Percentiles rank a stretch among this genome's conserved stretches.
Conservation (phyloP, 2,113 vertebrate genomes). For the Sphaerodactylus townsendi region DNA sequence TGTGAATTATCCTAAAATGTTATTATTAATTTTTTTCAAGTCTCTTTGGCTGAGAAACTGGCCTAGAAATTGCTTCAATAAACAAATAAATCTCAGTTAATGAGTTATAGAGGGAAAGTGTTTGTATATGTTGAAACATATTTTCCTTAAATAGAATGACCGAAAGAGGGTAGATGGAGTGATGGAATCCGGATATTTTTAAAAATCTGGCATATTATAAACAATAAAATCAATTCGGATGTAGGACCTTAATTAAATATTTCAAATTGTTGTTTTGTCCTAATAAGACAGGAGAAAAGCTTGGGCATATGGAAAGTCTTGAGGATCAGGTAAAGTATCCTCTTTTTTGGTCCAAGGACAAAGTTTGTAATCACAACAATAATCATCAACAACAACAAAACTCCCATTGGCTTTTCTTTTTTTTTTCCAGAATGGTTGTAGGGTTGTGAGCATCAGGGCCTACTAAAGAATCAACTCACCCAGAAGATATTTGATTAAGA, state of each 20-base stretch:
- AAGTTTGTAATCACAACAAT: not conserved
- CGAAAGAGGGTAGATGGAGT: not conserved
- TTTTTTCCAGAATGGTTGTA: slow-evolving; percentile 26
- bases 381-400: not conserved
- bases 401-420: not conserved
- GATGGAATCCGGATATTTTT: not conserved
- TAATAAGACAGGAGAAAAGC: not conserved
- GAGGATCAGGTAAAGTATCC: not conserved
- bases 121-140: not conserved
- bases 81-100: not conserved
- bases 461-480: slow-evolving; percentile 20
- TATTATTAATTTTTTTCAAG: too few species aligned
- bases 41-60: too few species aligned
- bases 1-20: too few species aligned
- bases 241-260: not conserved
- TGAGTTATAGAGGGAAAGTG: not conserved
- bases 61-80: not conserved
- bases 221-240: not conserved
- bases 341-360: not conserved
- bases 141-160: not conserved
- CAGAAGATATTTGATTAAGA: slow-evolving; percentile 11
- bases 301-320: not conserved
- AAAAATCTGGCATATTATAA: not conserved
- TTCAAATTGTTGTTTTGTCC: not conserved
- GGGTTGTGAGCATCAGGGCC: not conserved